Percentiles rank a stretch among this genome's conserved stretches.
Conservation (phyloP, 2,888 invertebrate genomes). For the Hirtodrosophila cameraria region DNA sequence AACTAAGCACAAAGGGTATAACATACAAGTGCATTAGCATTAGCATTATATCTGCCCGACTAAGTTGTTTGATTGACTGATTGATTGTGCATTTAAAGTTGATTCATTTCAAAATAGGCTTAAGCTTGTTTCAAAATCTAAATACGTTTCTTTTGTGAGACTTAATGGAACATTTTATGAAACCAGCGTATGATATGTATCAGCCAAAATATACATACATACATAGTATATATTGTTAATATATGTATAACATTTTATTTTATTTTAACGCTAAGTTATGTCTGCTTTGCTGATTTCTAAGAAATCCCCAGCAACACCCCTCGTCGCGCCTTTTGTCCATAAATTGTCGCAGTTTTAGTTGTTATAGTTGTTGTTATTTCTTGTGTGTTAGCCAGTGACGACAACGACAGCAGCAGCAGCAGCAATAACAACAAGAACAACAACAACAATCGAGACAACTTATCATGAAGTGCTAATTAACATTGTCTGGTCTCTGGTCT, state of each 20-base stretch:
- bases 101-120: too few relatives aligned
- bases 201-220: too few relatives aligned
- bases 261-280: conserved; percentile 22
- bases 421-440: conserved; percentile 12
- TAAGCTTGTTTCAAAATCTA: too few relatives aligned
- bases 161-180: too few relatives aligned
- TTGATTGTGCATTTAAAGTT: too few relatives aligned
- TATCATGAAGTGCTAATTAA: conserved; percentile 80
- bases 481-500: conserved; percentile 65
- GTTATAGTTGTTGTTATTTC: conserved; percentile 1
- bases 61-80: too few relatives aligned
- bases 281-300: conserved; percentile 31
- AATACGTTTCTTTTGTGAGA: too few relatives aligned
- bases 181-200: too few relatives aligned
- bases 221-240: too few relatives aligned
- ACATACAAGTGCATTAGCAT: background rate
- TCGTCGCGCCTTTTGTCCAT: background rate
- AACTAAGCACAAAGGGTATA: background rate
- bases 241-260: background rate
- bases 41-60: too few relatives aligned
- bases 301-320: conserved; percentile 15
- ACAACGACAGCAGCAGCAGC: background rate
- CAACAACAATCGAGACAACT: conserved; percentile 76
- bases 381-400: background rate
- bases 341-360: conserved; percentile 42